A percentile compares a stretch with the other conserved stretches of the same genome.
These are phyloP conservation scores for Eueides isabella DNA, from an alignment of 1,140 invertebrate genomes.

Conservation along the genomic window DNA sequence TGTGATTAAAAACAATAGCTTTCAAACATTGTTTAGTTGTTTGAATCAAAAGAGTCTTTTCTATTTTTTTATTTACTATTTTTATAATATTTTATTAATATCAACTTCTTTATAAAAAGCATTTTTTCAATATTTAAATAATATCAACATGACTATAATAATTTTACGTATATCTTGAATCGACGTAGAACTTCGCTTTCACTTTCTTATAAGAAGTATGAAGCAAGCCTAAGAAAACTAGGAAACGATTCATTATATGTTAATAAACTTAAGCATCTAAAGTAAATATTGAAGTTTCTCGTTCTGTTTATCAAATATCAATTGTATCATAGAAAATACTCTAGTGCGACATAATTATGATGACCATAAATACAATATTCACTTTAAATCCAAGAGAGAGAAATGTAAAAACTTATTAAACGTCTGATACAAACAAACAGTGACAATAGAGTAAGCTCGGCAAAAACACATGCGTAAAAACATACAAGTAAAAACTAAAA, in stretches of 20 bases:
- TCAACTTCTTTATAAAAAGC: neutral
- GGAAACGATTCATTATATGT: neutral
- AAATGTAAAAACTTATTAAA: neutral
- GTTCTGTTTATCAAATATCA: neutral
- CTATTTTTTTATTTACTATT: neutral
- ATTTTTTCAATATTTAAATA: neutral
- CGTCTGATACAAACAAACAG: neutral
- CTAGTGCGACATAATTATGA: neutral
- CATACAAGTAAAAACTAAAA: neutral
- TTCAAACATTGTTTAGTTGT: slow-evolving; percentile 1
- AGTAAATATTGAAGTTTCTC: neutral
- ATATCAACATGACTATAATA: neutral
- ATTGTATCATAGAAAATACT: neutral
- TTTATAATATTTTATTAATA: neutral
- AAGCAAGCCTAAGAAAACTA: slow-evolving; percentile 11
- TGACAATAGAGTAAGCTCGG: too few species aligned
- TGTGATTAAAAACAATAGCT: neutral
- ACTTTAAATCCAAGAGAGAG: neutral
- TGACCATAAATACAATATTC: neutral
- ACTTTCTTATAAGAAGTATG: neutral
- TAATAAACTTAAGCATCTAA: neutral
- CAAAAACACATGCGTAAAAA: neutral
- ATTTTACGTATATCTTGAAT: slow-evolving; percentile 8
- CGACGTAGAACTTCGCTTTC: neutral
- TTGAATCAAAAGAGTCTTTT: neutral